Base-by-base conservation (phyloP, 2,888 invertebrate species). In the Fissipunctia ypsillon region DNA sequence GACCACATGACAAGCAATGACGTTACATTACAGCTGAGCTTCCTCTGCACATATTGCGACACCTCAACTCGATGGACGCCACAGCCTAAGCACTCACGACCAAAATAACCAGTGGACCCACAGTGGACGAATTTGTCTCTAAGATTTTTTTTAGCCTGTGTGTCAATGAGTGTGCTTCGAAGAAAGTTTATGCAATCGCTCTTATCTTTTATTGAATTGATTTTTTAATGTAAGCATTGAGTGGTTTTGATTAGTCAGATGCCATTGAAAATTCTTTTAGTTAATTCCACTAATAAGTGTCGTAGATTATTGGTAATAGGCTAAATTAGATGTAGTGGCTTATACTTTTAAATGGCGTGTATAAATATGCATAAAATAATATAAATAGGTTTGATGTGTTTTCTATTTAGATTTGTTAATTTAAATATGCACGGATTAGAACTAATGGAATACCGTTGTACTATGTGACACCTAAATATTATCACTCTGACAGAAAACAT, bases 1-100 rank as follows among this genome's bases (percentile, higher is more conserved):
- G 88, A 89, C 91, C 91, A 91, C 87, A 92, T 91, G 93, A 87
- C 81, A 80, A 43, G 91, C 92, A 91, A 90, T 91, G 91, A 91
- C 91, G 91, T 88, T 89, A 91, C 84, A 77, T 81, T 84, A 87
- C 88, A 84, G 84, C 82, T 89, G 83, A 73, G 84, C 87, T 84
- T 85, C 87, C 78, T 84, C 82, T 72, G 68, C 59, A 50, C 69
- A 56, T 57, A 76, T 87, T 87, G 84, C 87, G 84, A 86, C 86
- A 85, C 75, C 72, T 69, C 35, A 45, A 63, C 50, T 68, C 57
- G 56, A 68, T 66, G 28, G 35, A 70, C 28, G 69, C 71, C 84
- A 87, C 81, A 87, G 87, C 9, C 54, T 71, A 78, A 76, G 79
- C 3, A 74, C n/a, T 65, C 43, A 68, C 50, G 7, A 52, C 31